A percentile compares a stretch with the other conserved stretches of the same genome.
Evolutionary conservation across 2,113 vertebrate species (phyloP).

Genomic region (Thalassarche chlororhynchos): DNA sequence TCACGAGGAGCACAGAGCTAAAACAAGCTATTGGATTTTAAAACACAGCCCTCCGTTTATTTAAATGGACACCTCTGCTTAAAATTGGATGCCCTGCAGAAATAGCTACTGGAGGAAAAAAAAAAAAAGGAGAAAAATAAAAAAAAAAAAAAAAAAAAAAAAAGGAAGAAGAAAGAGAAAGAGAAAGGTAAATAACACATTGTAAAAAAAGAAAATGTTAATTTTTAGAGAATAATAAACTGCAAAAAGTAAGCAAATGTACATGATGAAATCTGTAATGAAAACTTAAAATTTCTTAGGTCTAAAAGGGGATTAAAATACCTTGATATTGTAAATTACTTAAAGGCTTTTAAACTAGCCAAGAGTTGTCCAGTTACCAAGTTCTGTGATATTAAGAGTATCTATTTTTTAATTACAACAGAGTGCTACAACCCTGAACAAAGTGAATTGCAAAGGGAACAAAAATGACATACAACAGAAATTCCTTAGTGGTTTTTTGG

Average conservation of each 20-base stretch:
- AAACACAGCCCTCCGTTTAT: not conserved
- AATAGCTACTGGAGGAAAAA: not conserved
- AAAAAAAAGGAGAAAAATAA: too few species aligned
- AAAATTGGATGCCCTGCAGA: not conserved
- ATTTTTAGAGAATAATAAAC: not conserved
- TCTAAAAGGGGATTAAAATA: not conserved
- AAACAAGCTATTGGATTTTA: accelerated
- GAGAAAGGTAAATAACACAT: not conserved
- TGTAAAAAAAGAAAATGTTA: not conserved
- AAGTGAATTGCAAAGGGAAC: not conserved
- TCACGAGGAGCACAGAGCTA: not conserved
- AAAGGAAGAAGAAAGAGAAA: too few species aligned
- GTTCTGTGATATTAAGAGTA: not conserved
- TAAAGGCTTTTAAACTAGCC: not conserved
- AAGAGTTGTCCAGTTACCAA: not conserved
- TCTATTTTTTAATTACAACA: not conserved
- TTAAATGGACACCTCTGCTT: not conserved
- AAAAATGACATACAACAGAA: not conserved
- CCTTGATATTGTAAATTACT: not conserved
- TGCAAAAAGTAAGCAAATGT: not conserved
- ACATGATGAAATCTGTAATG: not conserved
- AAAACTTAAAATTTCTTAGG: not conserved
- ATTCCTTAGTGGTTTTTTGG: not conserved
- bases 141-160: too few species aligned
- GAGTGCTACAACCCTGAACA: not conserved